Conservation (phyloP, 2,797 vertebrate genomes). For the Catamblyrhynchus diadema region DNA sequence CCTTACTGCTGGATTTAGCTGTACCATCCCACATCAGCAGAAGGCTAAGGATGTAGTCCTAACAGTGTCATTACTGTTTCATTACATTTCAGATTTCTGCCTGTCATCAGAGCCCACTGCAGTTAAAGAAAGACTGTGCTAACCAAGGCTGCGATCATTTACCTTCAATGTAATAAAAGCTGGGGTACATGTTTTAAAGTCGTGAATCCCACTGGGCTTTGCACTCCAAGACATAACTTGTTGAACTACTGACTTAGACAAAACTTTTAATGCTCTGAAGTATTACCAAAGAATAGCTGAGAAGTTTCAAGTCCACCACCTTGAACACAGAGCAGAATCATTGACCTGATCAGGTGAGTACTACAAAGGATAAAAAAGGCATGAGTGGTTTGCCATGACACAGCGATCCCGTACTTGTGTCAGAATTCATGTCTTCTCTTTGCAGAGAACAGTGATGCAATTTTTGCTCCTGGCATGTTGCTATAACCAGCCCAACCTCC, state of each 20-base stretch:
- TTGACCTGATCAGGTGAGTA: not conserved
- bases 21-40: not conserved
- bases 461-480: not conserved
- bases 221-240: not conserved
- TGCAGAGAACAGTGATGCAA: not conserved
- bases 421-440: not conserved
- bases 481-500: not conserved
- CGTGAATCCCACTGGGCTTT: not conserved
- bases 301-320: not conserved
- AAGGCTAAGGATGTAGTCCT: not conserved
- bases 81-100: not conserved
- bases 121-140: not conserved
- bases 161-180: not conserved
- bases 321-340: not conserved
- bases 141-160: not conserved
- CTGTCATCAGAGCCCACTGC: not conserved
- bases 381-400: not conserved
- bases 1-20: not conserved
- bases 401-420: not conserved
- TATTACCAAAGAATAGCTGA: not conserved
- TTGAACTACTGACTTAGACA: not conserved
- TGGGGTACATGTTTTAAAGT: not conserved
- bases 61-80: not conserved
- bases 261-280: not conserved
- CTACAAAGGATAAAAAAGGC: not conserved